Evolutionary conservation across 2,888 invertebrate genomes (phyloP).

Genomic region (Parascotia fuliginaria): DNA sequence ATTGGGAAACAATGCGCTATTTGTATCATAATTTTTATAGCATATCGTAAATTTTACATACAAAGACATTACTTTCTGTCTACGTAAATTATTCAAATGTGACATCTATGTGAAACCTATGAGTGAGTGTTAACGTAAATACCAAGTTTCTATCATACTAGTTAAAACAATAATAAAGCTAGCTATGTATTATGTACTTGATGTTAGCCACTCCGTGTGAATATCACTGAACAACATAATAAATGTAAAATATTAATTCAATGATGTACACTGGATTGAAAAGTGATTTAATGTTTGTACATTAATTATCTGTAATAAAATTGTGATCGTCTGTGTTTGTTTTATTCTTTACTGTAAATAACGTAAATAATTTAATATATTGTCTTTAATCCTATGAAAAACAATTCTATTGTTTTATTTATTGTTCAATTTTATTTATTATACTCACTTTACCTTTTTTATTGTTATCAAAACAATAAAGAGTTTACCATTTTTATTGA

Average conservation of each 20-base stretch:
- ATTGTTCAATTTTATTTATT: no score
- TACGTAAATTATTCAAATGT: constrained; percentile 27
- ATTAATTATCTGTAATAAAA: constrained; percentile 47
- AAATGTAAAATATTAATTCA: constrained; percentile 18
- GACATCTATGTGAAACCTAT: constrained; percentile 31
- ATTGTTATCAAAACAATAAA: no score
- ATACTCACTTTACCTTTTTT: no score
- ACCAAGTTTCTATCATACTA: constrained; percentile 24
- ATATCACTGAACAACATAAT: constrained; percentile 22
- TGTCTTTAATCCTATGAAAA: no score
- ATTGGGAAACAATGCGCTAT: constrained; percentile 84
- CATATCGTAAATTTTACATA: constrained; percentile 63
- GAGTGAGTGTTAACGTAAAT: constrained; percentile 18
- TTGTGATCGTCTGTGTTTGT: constrained; percentile 40
- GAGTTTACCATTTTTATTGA: no score
- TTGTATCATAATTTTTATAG: constrained; percentile 73
- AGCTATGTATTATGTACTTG: constrained; percentile 29
- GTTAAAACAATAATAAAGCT: constrained; percentile 22
- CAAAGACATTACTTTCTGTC: constrained; percentile 31
- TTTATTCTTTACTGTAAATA: constrained; percentile 8
- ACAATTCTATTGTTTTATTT: no score
- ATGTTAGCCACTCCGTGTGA: constrained; percentile 22
- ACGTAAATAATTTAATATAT: no score
- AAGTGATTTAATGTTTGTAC: constrained; percentile 42
- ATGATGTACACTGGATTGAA: constrained; percentile 25